Evolutionary conservation across 2,113 vertebrate genomes (phyloP).

Genomic region (Campylomormyrus numenius): DNA sequence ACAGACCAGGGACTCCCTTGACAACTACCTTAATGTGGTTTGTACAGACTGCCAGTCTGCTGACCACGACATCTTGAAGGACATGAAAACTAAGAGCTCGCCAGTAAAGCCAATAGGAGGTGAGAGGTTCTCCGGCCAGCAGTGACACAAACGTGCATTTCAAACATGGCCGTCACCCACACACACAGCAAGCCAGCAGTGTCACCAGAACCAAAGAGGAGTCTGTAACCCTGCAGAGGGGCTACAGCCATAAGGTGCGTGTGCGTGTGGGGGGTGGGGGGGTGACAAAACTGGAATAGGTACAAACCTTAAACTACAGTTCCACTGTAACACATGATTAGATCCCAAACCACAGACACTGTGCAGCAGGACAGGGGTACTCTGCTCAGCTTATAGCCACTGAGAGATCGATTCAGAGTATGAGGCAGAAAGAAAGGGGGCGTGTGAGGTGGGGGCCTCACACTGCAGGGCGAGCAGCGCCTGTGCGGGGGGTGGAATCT

Average conservation of each 20-base stretch:
- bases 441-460: not conserved
- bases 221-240: too few relatives aligned
- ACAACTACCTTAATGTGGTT: not conserved
- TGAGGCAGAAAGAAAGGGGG: not conserved
- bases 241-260: too few relatives aligned
- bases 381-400: not conserved
- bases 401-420: not conserved
- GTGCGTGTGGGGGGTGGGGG: too few relatives aligned
- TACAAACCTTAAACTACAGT: not conserved
- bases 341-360: not conserved
- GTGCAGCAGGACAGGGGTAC: not conserved
- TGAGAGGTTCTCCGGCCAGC: not conserved
- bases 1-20: not conserved
- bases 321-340: not conserved
- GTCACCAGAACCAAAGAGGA: not conserved
- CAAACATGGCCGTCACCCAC: not conserved
- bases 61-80: not conserved
- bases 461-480: not conserved
- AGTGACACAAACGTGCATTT: not conserved
- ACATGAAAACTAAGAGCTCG: not conserved
- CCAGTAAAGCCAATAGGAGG: not conserved
- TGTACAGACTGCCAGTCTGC: not conserved
- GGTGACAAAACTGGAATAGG: not conserved
- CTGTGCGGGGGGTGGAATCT: conserved; percentile 6
- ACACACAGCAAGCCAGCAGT: too few relatives aligned